Base-by-base conservation (phyloP, 1,140 invertebrate genomes). In the Leptestheria dahalacensis region DNA sequence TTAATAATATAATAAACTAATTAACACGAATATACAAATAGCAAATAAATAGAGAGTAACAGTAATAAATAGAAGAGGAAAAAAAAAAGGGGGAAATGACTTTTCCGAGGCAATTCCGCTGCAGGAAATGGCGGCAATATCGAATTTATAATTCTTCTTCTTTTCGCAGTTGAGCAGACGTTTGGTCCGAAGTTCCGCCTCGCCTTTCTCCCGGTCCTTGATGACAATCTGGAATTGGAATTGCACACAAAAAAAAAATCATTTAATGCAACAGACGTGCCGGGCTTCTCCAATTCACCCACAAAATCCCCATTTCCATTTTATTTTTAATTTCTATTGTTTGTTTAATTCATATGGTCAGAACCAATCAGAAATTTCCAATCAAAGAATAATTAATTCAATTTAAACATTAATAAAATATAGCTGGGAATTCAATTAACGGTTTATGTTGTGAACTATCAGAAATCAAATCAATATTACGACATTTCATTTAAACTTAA, bases 101-200 rank as follows among this genome's bases (percentile, higher is more conserved):
- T 87, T 90, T 69, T 86, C 81, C 54, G 88, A 87, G 68, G 85
- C 80, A 64, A 82, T 81, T 64, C 85, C 85, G 71, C 83, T 83
- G 72, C 92, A 96, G 61, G 88, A 87, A 47, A 93, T 82, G 23
- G 92, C 91, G 26, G 88, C 85, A 68, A 96, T 91, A 72, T 92
- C 88, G 71, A 97, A 96, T 75, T 91, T 92, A 78, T 96, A 97
- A 69, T 88, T 88, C 62, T 88, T 85, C 48, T 90, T 76, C 71
- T 94, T 94, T 72, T 96, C 91, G 73, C 88, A 96, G 74, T 95
- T 93, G 46, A 97, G 79, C 46, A 81, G 81, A 61, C 82, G 81
- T 41, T 84, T 81, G 48, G 89, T 86, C 61, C 83, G 77, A 47
- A 97, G 76, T 70, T 80, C 71, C 4, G 78, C 81, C 64, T 76